Conservation (phyloP, 2,797 vertebrate genomes). For the Protonibea diacanthus region DNA sequence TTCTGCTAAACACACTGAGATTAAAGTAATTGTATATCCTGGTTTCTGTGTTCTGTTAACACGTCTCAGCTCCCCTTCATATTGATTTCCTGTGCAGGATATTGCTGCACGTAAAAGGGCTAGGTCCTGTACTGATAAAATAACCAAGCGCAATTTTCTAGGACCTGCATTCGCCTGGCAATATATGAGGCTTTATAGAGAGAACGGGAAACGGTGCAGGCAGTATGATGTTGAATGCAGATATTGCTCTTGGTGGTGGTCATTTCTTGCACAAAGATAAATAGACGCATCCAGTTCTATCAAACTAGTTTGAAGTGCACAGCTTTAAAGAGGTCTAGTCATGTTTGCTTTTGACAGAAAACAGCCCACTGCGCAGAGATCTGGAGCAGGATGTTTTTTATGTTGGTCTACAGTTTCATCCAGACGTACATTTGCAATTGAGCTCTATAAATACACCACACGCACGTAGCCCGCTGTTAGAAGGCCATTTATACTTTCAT, state of each 20-base stretch:
- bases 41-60: constrained; percentile 28
- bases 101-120: constrained; percentile 58
- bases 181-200: constrained; percentile 60
- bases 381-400: constrained; percentile 56
- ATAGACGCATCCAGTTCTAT: constrained; percentile 23
- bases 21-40: constrained; percentile 48
- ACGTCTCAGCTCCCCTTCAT: constrained; percentile 34
- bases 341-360: constrained; percentile 38
- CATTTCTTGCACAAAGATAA: constrained; percentile 54
- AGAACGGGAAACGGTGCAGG: constrained; percentile 29
- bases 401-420: constrained; percentile 61
- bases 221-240: constrained; percentile 51
- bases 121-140: constrained; percentile 62
- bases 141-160: constrained; percentile 59
- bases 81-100: constrained; percentile 79
- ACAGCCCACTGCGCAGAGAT: constrained; percentile 25
- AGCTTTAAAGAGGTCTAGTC: constrained; percentile 29
- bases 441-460: constrained; percentile 76
- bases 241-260: constrained; percentile 39
- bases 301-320: constrained; percentile 30
- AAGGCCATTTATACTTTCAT: constrained; percentile 77
- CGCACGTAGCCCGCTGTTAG: constrained; percentile 63
- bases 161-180: constrained; percentile 30
- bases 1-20: constrained; percentile 34
- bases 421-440: constrained; percentile 61